A percentile compares a stretch with the other conserved stretches of the same genome.
phyloP scores from a whole-genome alignment of 2,797 vertebrate species.

The Denticeps clupeoides region DNA sequence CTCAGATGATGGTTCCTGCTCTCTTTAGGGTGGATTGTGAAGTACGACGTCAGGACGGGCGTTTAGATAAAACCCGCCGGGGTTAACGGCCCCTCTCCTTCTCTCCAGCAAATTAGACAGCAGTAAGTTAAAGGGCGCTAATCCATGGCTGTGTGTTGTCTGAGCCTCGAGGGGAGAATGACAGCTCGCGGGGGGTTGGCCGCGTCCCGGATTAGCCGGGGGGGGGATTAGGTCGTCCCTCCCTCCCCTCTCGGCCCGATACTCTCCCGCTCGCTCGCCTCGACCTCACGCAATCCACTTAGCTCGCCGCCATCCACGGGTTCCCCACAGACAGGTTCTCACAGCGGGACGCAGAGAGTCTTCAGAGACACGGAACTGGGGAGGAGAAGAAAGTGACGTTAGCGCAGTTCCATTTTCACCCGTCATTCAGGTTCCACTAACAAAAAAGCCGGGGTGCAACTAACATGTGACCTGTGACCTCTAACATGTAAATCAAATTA shows the following conservation, averaged over 20 bases:
- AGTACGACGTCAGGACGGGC: too few species aligned
- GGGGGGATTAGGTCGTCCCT: slow-evolving; percentile 47
- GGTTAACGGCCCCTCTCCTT: too few species aligned
- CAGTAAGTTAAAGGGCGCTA: slow-evolving; percentile 27
- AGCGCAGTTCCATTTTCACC: too few species aligned
- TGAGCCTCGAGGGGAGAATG: slow-evolving; percentile 19
- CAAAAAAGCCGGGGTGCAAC: too few species aligned
- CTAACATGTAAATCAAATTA: too few species aligned
- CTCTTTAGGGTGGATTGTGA: too few species aligned
- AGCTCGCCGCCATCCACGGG: slow-evolving; percentile 27
- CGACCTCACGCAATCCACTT: slow-evolving; percentile 51
- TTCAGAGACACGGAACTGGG: slow-evolving; percentile 16
- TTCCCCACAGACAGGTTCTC: slow-evolving; percentile 32
- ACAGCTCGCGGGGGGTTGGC: slow-evolving; percentile 41
- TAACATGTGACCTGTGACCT: too few species aligned
- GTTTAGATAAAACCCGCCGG: too few species aligned
- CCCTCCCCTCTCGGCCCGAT: slow-evolving; percentile 29
- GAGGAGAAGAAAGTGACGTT: too few species aligned
- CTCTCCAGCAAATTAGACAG: slow-evolving; percentile 11
- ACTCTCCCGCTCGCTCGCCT: slow-evolving; percentile 29
- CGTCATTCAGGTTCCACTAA: too few species aligned
- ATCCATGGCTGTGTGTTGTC: slow-evolving; percentile 38
- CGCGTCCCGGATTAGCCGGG: slow-evolving; percentile 48
- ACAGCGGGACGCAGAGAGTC: slow-evolving; percentile 36
- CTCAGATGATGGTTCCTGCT: too few species aligned